These are phyloP conservation scores for Alethe diademata DNA, from an alignment of 2,113 vertebrate genomes.

Conservation along the genomic window DNA sequence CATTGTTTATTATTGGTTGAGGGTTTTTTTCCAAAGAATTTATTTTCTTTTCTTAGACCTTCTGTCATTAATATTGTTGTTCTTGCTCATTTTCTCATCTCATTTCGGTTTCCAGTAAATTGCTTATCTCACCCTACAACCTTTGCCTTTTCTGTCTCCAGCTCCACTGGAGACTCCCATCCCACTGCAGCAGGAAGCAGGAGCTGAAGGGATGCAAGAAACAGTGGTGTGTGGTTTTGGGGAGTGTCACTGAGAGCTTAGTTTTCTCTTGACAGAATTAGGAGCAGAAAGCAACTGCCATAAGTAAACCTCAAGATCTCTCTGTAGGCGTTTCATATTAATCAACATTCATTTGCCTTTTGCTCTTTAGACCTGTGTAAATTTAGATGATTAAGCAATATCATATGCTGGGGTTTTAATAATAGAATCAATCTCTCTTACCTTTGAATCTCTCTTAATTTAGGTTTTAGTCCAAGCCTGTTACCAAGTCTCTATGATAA, in stretches of 20 bases:
- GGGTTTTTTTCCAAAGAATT: neutral
- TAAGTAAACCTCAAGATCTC: neutral
- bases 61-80: neutral
- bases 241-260: neutral
- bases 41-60: neutral
- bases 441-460: neutral
- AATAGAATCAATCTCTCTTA: neutral
- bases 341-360: neutral
- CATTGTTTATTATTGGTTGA: neutral
- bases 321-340: neutral
- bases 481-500: neutral
- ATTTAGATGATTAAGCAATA: neutral
- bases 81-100: neutral
- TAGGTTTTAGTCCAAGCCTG: neutral
- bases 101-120: neutral
- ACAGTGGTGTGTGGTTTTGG: neutral
- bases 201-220: neutral
- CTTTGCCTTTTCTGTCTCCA: neutral
- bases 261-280: neutral
- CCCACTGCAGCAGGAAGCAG: neutral
- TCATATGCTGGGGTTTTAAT: neutral
- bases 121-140: neutral
- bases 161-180: neutral
- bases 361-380: neutral
- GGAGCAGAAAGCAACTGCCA: neutral